Evolutionary conservation across 1,140 invertebrate genomes (phyloP).

Genomic region (Sitophilus oryzae): DNA sequence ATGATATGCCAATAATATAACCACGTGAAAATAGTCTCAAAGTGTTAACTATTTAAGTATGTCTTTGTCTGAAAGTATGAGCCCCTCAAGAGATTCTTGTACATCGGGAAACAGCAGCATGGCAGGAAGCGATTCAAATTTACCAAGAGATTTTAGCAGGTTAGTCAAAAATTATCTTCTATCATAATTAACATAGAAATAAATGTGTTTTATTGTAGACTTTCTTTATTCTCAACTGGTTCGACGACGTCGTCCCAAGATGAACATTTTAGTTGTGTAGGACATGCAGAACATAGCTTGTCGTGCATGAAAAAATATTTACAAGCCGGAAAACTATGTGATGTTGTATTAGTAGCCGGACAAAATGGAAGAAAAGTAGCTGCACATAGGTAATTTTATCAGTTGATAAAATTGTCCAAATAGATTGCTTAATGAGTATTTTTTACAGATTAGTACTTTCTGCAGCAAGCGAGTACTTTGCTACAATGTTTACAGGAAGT

Average conservation of each 20-base stretch:
- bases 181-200: neutral
- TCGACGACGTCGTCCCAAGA: conserved; percentile 52
- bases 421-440: conserved; percentile 23
- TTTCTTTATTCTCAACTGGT: conserved; percentile 49
- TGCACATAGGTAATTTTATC: conserved; percentile 50
- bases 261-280: conserved; percentile 71
- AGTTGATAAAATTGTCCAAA: no score
- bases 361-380: conserved; percentile 46
- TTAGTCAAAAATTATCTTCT: neutral
- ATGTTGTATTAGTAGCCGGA: conserved; percentile 71
- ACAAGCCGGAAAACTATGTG: conserved; percentile 70
- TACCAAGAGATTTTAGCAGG: conserved; percentile 52
- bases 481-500: conserved; percentile 89
- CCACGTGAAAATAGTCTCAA: no score
- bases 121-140: conserved; percentile 41
- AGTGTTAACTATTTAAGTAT: no score
- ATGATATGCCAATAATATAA: no score
- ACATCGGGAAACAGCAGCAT: conserved; percentile 26
- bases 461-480: conserved; percentile 90
- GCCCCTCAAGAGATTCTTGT: conserved; percentile 38
- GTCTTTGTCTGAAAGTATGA: conserved; percentile 37
- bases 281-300: conserved; percentile 74
- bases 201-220: conserved; percentile 13
- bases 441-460: conserved; percentile 69
- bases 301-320: conserved; percentile 76